Evolutionary conservation across 2,888 invertebrate genomes (phyloP).

Genomic region (Cyclophora punctaria): DNA sequence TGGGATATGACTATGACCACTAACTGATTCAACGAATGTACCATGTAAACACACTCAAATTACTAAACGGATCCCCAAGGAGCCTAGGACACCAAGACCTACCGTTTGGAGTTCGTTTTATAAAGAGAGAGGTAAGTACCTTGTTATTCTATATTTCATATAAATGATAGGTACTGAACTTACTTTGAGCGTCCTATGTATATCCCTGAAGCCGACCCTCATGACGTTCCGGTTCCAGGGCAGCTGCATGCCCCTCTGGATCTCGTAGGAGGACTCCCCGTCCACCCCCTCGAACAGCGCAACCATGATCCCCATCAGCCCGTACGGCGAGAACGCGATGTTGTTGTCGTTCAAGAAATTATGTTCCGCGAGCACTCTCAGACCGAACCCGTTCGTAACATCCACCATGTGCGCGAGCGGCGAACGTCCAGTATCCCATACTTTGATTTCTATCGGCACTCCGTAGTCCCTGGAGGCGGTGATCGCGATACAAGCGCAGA

Average conservation of each 20-base stretch:
- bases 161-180: too few species aligned
- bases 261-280: slow-evolving; percentile 82
- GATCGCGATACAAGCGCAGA: slow-evolving; percentile 26
- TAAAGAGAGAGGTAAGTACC: too few species aligned
- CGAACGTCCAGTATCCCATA: slow-evolving; percentile 62
- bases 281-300: slow-evolving; percentile 86
- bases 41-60: too few species aligned
- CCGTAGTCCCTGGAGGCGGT: slow-evolving; percentile 39
- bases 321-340: slow-evolving; percentile 89
- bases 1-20: too few species aligned
- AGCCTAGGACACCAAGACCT: too few species aligned
- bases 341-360: slow-evolving; percentile 84
- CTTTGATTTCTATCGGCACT: slow-evolving; percentile 60
- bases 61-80: too few species aligned
- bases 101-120: too few species aligned
- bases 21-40: too few species aligned
- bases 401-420: slow-evolving; percentile 87
- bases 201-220: slow-evolving; percentile 86
- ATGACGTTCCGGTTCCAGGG: slow-evolving; percentile 83
- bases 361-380: slow-evolving; percentile 81
- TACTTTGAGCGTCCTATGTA: slow-evolving; percentile 87
- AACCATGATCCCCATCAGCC: slow-evolving; percentile 84
- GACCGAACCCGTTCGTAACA: slow-evolving; percentile 82
- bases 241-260: slow-evolving; percentile 80
- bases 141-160: not conserved